A percentile compares a stretch with the other conserved stretches of the same genome.
phyloP scores from a whole-genome alignment of 2,888 invertebrate species.

The Osmoderma eremita region DNA sequence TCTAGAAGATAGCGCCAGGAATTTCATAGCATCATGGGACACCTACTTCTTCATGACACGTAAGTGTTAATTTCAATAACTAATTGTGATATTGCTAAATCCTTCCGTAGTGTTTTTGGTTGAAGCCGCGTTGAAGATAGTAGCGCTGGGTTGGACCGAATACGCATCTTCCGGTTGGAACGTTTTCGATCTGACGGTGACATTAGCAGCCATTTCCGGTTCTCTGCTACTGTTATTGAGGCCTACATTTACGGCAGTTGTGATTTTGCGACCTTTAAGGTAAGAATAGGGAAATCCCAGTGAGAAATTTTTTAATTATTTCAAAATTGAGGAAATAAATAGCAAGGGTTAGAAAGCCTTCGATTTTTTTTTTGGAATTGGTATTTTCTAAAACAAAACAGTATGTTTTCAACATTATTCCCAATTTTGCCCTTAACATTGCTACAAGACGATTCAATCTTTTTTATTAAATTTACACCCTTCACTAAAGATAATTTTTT shows the following conservation, averaged over 20 bases:
- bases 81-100: neutral
- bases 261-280: slow-evolving; percentile 77
- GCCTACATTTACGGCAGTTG: slow-evolving; percentile 76
- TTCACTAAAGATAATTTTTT: too few species aligned
- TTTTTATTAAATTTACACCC: slow-evolving; percentile 3
- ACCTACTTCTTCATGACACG: slow-evolving; percentile 76
- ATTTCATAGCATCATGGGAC: slow-evolving; percentile 80
- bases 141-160: slow-evolving; percentile 75
- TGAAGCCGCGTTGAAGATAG: slow-evolving; percentile 78
- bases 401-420: too few species aligned
- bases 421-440: too few species aligned
- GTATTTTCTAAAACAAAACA: too few species aligned
- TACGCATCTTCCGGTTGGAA: slow-evolving; percentile 89
- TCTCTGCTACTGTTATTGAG: slow-evolving; percentile 74
- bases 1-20: slow-evolving; percentile 71
- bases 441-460: too few species aligned
- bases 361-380: too few species aligned
- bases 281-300: slow-evolving; percentile 50
- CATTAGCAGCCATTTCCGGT: slow-evolving; percentile 74
- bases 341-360: too few species aligned
- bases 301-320: too few species aligned
- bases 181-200: slow-evolving; percentile 79
- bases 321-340: too few species aligned
- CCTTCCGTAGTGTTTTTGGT: slow-evolving; percentile 75
- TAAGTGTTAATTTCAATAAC: slow-evolving; percentile 65